phyloP scores from a whole-genome alignment of 1,140 invertebrate species.

The Euglossa dilemma region DNA sequence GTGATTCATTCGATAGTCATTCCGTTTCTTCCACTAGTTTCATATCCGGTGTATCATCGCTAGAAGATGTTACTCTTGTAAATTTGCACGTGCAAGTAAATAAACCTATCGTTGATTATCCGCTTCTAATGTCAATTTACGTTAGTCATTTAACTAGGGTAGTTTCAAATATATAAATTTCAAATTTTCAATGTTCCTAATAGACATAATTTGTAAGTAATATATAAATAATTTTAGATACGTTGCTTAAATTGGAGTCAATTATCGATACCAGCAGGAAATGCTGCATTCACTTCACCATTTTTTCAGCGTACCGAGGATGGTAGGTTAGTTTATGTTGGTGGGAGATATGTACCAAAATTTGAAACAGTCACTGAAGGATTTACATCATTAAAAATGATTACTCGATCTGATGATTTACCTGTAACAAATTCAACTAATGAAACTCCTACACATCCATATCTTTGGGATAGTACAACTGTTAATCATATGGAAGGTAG shows the following conservation, averaged over 20 bases:
- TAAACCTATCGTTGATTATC: conserved; percentile 96
- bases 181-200: no score
- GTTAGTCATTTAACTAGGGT: conserved; percentile 95
- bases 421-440: conserved; percentile 80
- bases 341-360: conserved; percentile 86
- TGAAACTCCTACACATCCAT: conserved; percentile 86
- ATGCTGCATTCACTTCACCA: conserved; percentile 88
- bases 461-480: conserved; percentile 84
- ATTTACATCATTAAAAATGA: conserved; percentile 88
- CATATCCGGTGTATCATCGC: conserved; percentile 95
- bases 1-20: no score
- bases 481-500: conserved; percentile 82
- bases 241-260: no score
- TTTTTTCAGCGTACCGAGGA: conserved; percentile 89
- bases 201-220: no score
- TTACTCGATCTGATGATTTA: conserved; percentile 82
- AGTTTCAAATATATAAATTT: no score
- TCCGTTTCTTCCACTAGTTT: conserved; percentile 94
- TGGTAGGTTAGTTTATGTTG: conserved; percentile 89
- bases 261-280: no score
- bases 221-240: no score
- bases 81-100: conserved; percentile 98
- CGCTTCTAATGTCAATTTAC: conserved; percentile 96
- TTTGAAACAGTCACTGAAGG: conserved; percentile 87
- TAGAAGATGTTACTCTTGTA: conserved; percentile 95